Evolutionary conservation across 2,797 vertebrate species (phyloP).

Genomic region (Emydoidea blandingii): DNA sequence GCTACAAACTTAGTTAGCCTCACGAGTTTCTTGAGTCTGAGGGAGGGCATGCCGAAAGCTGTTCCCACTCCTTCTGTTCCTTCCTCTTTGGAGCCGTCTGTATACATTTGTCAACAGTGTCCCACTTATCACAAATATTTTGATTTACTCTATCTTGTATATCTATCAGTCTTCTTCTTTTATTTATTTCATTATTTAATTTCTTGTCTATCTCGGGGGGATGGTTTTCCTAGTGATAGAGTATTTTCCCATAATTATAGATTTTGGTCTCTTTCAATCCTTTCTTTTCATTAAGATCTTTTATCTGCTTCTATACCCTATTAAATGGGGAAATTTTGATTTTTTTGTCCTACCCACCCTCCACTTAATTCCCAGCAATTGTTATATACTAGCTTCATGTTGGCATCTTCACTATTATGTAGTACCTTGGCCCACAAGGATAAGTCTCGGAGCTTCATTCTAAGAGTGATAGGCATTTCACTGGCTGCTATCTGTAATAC

Average conservation of each 20-base stretch:
- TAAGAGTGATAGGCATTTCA: neutral
- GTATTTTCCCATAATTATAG: neutral
- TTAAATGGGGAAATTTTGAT: neutral
- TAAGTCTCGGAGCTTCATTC: neutral
- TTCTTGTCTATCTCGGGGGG: neutral
- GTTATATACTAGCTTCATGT: neutral
- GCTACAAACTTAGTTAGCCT: neutral
- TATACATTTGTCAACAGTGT: neutral
- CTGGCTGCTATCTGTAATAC: neutral
- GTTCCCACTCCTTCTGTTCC: neutral
- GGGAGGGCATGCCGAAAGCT: neutral
- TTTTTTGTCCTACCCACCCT: neutral
- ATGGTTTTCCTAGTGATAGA: neutral
- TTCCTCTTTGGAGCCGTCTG: neutral
- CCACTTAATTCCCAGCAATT: neutral
- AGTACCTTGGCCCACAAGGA: too few relatives aligned
- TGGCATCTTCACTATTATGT: neutral
- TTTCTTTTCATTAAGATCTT: neutral
- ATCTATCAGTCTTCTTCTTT: neutral
- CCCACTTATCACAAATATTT: neutral
- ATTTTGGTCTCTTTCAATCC: neutral
- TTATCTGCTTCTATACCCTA: neutral
- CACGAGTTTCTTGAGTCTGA: neutral
- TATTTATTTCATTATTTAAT: neutral
- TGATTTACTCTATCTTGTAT: neutral